Conservation (phyloP, 1,140 invertebrate species). For the Monomorium pharaonis region DNA sequence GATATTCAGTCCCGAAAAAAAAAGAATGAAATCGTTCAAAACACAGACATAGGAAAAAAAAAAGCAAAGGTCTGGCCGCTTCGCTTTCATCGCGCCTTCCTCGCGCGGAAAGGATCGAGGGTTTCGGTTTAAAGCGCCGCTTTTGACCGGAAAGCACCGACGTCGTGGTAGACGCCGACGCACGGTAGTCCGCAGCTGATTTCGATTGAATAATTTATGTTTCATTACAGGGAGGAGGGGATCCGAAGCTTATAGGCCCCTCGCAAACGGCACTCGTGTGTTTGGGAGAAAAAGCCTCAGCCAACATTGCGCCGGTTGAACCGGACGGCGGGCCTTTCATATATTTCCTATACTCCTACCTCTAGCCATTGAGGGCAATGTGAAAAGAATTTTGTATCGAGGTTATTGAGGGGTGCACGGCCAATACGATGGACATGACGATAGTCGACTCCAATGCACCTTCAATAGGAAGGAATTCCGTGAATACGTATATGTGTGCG, state of each 20-base stretch:
- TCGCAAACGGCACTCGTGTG: conserved; percentile 79
- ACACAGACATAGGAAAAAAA: conserved; percentile 50
- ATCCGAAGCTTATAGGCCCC: conserved; percentile 82
- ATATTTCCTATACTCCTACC: conserved; percentile 82
- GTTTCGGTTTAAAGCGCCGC: conserved; percentile 78
- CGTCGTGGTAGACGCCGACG: conserved; percentile 63
- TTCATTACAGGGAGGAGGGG: conserved; percentile 79
- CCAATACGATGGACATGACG: conserved; percentile 72
- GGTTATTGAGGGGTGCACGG: conserved; percentile 82
- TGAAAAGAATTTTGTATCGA: conserved; percentile 86
- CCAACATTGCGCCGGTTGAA: conserved; percentile 78
- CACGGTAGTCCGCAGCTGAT: conserved; percentile 78
- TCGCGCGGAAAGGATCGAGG: conserved; percentile 69
- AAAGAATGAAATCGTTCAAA: conserved; percentile 69
- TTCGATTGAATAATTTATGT: conserved; percentile 86
- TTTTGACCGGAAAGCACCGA: conserved; percentile 67
- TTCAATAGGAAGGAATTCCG: conserved; percentile 18
- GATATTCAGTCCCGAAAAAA: conserved; percentile 64
- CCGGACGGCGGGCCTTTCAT: conserved; percentile 80
- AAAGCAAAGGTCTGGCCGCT: conserved; percentile 67
- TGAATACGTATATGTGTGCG: not conserved
- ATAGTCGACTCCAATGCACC: conserved; percentile 41
- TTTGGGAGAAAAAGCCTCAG: conserved; percentile 82
- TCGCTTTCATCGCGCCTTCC: conserved; percentile 70
- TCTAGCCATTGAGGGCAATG: conserved; percentile 78